Conservation (phyloP, 2,888 invertebrate species). For the Aromia moschata region DNA sequence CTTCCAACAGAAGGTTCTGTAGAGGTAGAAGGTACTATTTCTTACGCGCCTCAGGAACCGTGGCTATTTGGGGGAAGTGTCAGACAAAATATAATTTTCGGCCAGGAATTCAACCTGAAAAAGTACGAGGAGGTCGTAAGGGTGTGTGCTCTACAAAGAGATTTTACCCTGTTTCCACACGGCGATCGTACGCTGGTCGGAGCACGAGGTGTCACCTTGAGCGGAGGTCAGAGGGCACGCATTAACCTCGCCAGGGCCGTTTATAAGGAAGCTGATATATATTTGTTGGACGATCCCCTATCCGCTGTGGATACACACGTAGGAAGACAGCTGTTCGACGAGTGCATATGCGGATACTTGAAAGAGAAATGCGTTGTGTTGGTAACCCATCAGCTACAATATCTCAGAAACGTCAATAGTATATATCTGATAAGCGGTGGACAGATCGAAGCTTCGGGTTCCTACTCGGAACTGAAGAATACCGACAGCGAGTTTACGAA, state of each 20-base stretch:
- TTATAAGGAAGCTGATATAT: constrained; percentile 84
- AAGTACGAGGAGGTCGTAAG: constrained; percentile 73
- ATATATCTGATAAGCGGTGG: constrained; percentile 68
- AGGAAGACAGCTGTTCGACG: constrained; percentile 84
- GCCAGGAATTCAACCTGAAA: constrained; percentile 74
- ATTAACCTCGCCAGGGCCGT: constrained; percentile 86
- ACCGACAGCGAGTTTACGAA: constrained; percentile 79
- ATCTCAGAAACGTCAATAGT: constrained; percentile 67
- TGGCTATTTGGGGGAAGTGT: constrained; percentile 85
- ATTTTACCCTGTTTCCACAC: constrained; percentile 76
- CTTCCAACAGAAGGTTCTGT: constrained; percentile 71
- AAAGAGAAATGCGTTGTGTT: constrained; percentile 74
- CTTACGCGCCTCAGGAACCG: constrained; percentile 85
- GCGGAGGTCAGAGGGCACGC: constrained; percentile 86
- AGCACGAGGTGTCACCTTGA: constrained; percentile 76
- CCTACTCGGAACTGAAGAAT: constrained; percentile 74
- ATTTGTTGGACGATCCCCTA: constrained; percentile 87
- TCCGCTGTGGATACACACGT: constrained; percentile 91
- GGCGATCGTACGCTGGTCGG: constrained; percentile 84
- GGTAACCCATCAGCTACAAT: constrained; percentile 78
- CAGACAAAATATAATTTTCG: constrained; percentile 91
- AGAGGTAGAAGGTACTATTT: constrained; percentile 72
- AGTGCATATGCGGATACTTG: constrained; percentile 74
- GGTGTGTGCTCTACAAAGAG: constrained; percentile 75
- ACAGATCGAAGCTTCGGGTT: constrained; percentile 68